These are phyloP conservation scores for Peromyscus melanophrys DNA, from an alignment of 2,797 vertebrate species.

Conservation along the genomic window DNA sequence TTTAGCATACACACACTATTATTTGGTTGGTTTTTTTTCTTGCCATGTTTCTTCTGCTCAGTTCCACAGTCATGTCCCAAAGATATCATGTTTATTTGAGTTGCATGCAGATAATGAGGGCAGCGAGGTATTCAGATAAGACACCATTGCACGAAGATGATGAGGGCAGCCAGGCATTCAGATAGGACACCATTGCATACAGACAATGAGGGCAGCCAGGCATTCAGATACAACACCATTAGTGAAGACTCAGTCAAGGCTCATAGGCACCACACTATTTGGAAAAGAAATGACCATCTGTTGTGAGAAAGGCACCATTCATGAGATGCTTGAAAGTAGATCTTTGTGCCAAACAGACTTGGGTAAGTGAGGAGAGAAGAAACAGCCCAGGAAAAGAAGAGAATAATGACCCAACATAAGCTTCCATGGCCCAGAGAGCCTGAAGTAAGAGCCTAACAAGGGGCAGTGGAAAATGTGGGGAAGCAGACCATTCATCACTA, in stretches of 20 bases:
- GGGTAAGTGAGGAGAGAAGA: constrained; percentile 51
- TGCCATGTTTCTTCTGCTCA: not conserved
- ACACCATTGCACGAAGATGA: not conserved
- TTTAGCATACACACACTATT: not conserved
- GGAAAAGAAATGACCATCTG: not conserved
- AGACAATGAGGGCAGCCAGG: not conserved
- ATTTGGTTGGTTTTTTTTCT: not conserved
- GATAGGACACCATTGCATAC: not conserved
- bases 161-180: too few relatives aligned
- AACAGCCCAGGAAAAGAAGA: constrained; percentile 7
- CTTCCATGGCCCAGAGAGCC: not conserved
- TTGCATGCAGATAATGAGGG: not conserved
- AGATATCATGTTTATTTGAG: not conserved
- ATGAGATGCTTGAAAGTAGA: not conserved
- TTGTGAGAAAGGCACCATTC: constrained; percentile 27
- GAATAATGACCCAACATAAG: not conserved
- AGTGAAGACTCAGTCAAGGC: constrained; percentile 7
- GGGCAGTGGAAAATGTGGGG: not conserved
- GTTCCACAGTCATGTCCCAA: not conserved
- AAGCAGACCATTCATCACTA: not conserved
- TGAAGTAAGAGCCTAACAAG: not conserved
- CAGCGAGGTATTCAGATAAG: too few relatives aligned
- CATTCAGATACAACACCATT: not conserved
- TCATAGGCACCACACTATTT: not conserved
- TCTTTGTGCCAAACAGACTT: constrained; percentile 52